Conservation (phyloP, 2,113 vertebrate genomes). For the Oreotrochilus melanogaster region DNA sequence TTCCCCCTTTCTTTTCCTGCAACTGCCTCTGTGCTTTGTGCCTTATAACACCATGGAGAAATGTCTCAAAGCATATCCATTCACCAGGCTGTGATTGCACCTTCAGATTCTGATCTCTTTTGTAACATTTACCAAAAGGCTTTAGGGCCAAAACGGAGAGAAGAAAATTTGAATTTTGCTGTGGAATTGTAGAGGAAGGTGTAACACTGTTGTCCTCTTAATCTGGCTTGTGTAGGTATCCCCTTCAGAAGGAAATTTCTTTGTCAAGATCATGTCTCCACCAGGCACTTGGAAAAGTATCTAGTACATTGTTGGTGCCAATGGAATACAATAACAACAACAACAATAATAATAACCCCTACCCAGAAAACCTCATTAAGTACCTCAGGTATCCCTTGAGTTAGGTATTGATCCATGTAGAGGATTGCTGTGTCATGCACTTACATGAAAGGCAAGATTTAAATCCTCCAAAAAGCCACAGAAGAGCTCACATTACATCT, state of each 20-base stretch:
- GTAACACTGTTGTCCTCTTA: neutral
- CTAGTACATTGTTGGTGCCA: neutral
- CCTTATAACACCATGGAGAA: neutral
- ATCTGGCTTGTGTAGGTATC: neutral
- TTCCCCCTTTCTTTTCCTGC: neutral
- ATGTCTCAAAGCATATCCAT: neutral
- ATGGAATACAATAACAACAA: neutral
- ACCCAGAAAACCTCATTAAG: constrained; percentile 52
- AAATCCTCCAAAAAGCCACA: constrained; percentile 52
- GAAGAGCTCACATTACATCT: constrained; percentile 35
- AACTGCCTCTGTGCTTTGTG: neutral
- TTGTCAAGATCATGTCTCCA: neutral
- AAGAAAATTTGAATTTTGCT: neutral
- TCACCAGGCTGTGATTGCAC: neutral
- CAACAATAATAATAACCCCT: neutral
- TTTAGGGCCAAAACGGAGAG: neutral
- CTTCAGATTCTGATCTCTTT: neutral
- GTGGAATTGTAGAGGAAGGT: neutral
- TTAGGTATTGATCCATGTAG: constrained; percentile 45
- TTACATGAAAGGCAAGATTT: constrained; percentile 61
- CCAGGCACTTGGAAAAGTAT: neutral
- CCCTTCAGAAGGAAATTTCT: neutral
- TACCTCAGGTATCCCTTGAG: constrained; percentile 29
- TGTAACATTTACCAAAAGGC: neutral
- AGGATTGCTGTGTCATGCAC: constrained; percentile 57